phyloP scores from a whole-genome alignment of 1,140 invertebrate genomes.

The Neodiprion virginianus region DNA sequence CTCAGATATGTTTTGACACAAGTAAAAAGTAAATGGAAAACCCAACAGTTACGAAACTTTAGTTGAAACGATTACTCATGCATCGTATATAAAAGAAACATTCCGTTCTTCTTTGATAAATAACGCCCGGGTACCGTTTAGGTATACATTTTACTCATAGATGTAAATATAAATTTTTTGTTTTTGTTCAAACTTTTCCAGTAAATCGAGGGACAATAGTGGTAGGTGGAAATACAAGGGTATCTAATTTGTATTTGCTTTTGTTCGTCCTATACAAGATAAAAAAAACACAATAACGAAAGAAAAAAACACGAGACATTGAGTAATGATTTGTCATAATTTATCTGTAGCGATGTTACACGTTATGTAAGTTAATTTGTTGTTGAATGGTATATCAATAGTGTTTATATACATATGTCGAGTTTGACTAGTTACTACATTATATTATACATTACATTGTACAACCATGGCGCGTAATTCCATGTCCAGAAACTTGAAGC shows the following conservation, averaged over 20 bases:
- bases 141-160: neutral
- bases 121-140: too few relatives aligned
- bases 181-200: constrained; percentile 60
- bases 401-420: constrained; percentile 41
- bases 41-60: too few relatives aligned
- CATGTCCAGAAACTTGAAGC: neutral
- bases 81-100: too few relatives aligned
- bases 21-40: too few relatives aligned
- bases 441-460: constrained; percentile 33
- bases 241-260: constrained; percentile 45
- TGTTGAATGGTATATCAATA: constrained; percentile 50
- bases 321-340: constrained; percentile 16
- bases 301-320: neutral
- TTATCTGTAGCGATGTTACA: constrained; percentile 26
- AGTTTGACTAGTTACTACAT: too few relatives aligned
- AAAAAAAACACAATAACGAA: too few relatives aligned
- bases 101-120: too few relatives aligned
- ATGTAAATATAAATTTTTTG: constrained; percentile 54
- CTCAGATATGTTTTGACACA: too few relatives aligned
- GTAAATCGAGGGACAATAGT: constrained; percentile 62
- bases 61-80: too few relatives aligned
- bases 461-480: constrained; percentile 34
- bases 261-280: constrained; percentile 46
- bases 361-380: constrained; percentile 37
- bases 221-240: constrained; percentile 54